Conservation (phyloP, 2,888 invertebrate genomes). For the Drosophila niveifrons region DNA sequence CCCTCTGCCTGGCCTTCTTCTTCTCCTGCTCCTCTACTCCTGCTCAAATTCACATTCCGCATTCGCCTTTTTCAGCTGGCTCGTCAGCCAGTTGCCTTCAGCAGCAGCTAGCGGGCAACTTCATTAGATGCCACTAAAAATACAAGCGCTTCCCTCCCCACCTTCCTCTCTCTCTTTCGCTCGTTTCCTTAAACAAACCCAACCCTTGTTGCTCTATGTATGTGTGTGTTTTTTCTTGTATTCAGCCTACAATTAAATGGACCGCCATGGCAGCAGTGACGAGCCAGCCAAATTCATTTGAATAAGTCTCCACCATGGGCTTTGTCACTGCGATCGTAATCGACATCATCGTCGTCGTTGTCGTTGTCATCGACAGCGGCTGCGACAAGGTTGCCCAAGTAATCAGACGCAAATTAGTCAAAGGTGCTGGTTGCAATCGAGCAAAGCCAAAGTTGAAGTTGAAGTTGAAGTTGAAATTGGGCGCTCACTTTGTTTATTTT, state of each 20-base stretch:
- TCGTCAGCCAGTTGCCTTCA: constrained; percentile 12
- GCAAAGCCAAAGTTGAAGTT: neutral
- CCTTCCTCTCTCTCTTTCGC: too few species aligned
- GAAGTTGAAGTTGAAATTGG: neutral
- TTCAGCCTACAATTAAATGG: constrained; percentile 59
- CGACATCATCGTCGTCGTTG: constrained; percentile 8
- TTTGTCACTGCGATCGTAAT: constrained; percentile 13
- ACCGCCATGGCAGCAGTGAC: constrained; percentile 36
- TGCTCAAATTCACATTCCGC: constrained; percentile 12
- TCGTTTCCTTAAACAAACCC: too few species aligned
- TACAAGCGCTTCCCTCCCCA: constrained; percentile 25
- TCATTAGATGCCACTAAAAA: constrained; percentile 71
- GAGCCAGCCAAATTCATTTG: constrained; percentile 46
- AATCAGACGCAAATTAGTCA: constrained; percentile 64
- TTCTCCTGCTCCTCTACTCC: neutral
- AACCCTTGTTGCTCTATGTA: too few species aligned
- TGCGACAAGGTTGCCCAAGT: constrained; percentile 30
- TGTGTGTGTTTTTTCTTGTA: constrained; percentile 4
- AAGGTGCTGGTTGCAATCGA: constrained; percentile 44
- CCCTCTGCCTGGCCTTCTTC: neutral
- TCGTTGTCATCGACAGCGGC: neutral
- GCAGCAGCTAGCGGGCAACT: constrained; percentile 51
- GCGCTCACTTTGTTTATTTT: constrained; percentile 3
- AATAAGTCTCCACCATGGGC: constrained; percentile 38
- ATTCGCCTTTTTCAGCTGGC: constrained; percentile 60